Base-by-base conservation (phyloP, 1,140 invertebrate genomes). In the Galleria mellonella region DNA sequence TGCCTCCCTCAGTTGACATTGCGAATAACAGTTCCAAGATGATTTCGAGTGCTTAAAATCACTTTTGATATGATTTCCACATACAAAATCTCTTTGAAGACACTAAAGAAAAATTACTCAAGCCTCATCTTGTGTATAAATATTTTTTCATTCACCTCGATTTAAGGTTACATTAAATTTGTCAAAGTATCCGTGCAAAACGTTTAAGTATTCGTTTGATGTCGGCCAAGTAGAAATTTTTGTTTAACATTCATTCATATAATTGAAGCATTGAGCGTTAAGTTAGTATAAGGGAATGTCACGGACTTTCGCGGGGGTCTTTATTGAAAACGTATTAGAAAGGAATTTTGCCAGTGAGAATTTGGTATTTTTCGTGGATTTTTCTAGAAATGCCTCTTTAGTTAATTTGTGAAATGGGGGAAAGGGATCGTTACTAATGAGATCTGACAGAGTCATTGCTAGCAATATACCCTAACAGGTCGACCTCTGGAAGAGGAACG, bases 141-240 rank as follows among this genome's bases (percentile, higher is more conserved):
- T 40, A 51, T 58, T 61, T 43, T 42, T 14, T 23, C 37, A 39
- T 47, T 30, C 11, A 31, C 5, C 15, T 4, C 15, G 30, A 38
- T 10, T 52, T 52, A 51, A 51, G 53, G 58, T 56, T 47, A 50
- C 46, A 48, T 61, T 61, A 61, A 61, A 56, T 56, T 61, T 55
- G 53, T 60, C 57, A 55, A 56, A 53, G 52, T 51, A 51, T 38
- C 45, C 56, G 39, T 49, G 51, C n/a, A 54, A 58, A 59, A 49
- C 48, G 52, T 60, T 60, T 52, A 55, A 51, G 40, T 45, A 41
- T 12, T 15, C 41, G 44, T 59, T 59, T 59, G 51, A 54, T 54
- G 51, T 59, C 23, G 32, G 0, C 10, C 9, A 32, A 9, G 27
- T 10, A 29, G 28, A 39, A 39, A 15, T n/a, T 9, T 42, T 15